Conservation (phyloP, 2,888 invertebrate species). For the Agapetus fuscipes region DNA sequence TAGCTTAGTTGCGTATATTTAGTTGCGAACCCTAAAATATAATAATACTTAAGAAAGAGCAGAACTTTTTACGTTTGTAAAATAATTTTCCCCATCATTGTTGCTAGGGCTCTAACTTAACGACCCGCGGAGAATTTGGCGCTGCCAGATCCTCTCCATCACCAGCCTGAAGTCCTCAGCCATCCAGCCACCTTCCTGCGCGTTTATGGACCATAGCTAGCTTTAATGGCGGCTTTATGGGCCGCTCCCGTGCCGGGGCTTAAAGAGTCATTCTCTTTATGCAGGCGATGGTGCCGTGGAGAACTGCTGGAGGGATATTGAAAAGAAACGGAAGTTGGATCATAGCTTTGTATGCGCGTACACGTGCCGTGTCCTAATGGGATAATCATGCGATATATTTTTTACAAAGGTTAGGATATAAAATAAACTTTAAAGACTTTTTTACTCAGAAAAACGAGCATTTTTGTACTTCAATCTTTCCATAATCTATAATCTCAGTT, state of each 20-base stretch:
- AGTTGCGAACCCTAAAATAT: too few species aligned
- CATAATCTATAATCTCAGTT: too few species aligned
- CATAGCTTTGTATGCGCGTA: not conserved
- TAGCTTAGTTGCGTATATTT: too few species aligned
- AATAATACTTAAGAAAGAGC: not conserved
- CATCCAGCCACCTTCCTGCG: too few species aligned
- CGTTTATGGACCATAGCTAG: slow-evolving; percentile 20
- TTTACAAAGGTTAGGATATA: too few species aligned
- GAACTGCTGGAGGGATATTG: not conserved
- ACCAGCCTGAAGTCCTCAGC: too few species aligned
- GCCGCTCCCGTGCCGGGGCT: slow-evolving; percentile 13
- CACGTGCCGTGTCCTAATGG: too few species aligned
- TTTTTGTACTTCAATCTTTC: too few species aligned
- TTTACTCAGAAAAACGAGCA: too few species aligned
- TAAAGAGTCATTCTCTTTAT: slow-evolving; percentile 19
- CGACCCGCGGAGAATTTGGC: slow-evolving; percentile 15
- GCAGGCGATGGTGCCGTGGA: slow-evolving; percentile 9
- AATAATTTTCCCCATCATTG: slow-evolving; percentile 41
- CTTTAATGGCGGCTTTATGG: slow-evolving; percentile 18
- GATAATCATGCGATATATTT: too few species aligned
- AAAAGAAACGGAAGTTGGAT: not conserved
- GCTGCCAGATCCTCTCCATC: too few species aligned
- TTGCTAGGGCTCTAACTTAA: slow-evolving; percentile 9
- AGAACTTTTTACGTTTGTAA: slow-evolving; percentile 51
- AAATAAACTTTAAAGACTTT: too few species aligned